Conservation (phyloP, 2,888 invertebrate genomes). For the Auanema sp. region DNA sequence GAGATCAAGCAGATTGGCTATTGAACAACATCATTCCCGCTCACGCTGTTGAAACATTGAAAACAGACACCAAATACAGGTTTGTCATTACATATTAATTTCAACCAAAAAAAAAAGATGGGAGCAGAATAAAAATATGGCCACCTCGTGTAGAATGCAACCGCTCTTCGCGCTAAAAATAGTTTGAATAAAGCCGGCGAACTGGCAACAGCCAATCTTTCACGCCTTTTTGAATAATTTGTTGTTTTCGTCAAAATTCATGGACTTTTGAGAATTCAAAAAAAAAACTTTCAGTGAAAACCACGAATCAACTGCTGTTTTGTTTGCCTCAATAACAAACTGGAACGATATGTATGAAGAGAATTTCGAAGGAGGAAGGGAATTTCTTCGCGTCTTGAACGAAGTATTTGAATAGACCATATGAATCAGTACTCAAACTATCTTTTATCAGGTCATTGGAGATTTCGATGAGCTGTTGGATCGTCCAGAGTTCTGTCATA, state of each 20-base stretch:
- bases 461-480: slow-evolving; percentile 92
- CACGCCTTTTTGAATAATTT: too few relatives aligned
- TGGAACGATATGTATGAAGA: slow-evolving; percentile 98
- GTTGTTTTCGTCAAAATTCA: too few relatives aligned
- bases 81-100: slow-evolving; percentile 83
- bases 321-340: slow-evolving; percentile 93
- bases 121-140: too few relatives aligned
- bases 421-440: not conserved
- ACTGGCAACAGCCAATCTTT: too few relatives aligned
- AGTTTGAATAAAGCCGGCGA: too few relatives aligned
- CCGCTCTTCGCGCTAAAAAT: too few relatives aligned
- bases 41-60: slow-evolving; percentile 88
- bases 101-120: too few relatives aligned
- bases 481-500: slow-evolving; percentile 70
- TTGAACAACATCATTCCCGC: slow-evolving; percentile 94
- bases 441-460: slow-evolving; percentile 74
- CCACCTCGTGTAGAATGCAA: too few relatives aligned
- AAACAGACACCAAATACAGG: slow-evolving; percentile 81
- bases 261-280: too few relatives aligned
- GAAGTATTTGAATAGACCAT: slow-evolving; percentile 69
- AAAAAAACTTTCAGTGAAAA: slow-evolving; percentile 26
- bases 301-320: slow-evolving; percentile 69
- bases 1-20: slow-evolving; percentile 93
- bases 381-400: slow-evolving; percentile 89
- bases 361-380: slow-evolving; percentile 86